phyloP scores from a whole-genome alignment of 2,113 vertebrate species.

The Panthera tigris region DNA sequence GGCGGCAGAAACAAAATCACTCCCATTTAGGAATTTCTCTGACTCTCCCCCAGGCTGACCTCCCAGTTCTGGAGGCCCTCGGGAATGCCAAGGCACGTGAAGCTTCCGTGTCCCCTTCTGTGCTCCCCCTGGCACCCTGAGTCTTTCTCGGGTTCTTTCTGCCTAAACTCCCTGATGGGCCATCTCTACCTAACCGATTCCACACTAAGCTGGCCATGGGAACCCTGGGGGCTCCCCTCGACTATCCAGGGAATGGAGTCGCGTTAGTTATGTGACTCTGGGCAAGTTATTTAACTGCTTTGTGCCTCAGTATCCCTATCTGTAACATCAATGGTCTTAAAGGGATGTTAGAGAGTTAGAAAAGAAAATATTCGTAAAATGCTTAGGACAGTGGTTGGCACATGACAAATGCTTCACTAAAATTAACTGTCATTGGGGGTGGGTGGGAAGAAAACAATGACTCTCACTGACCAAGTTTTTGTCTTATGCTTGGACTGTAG shows the following conservation, averaged over 20 bases:
- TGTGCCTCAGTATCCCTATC: neutral
- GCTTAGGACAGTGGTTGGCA: neutral
- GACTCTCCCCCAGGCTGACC: neutral
- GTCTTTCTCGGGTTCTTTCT: neutral
- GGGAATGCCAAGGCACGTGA: fast-evolving
- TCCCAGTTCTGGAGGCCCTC: neutral
- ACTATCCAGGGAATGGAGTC: neutral
- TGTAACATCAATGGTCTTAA: neutral
- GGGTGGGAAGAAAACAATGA: neutral
- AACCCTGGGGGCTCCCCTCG: neutral
- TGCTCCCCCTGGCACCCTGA: neutral
- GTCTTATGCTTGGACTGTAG: neutral
- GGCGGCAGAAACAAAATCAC: neutral
- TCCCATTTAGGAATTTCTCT: neutral
- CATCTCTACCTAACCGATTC: too few relatives aligned
- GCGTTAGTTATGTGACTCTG: neutral
- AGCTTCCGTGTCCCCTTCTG: neutral
- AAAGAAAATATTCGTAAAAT: neutral
- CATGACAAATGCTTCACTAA: neutral
- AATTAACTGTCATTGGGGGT: neutral
- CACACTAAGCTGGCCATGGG: neutral
- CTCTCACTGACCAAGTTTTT: neutral
- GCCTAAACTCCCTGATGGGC: neutral
- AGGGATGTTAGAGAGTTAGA: neutral
- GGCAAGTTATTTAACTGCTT: too few relatives aligned